phyloP scores from a whole-genome alignment of 2,888 invertebrate genomes.

The Galerucella calmariensis region DNA sequence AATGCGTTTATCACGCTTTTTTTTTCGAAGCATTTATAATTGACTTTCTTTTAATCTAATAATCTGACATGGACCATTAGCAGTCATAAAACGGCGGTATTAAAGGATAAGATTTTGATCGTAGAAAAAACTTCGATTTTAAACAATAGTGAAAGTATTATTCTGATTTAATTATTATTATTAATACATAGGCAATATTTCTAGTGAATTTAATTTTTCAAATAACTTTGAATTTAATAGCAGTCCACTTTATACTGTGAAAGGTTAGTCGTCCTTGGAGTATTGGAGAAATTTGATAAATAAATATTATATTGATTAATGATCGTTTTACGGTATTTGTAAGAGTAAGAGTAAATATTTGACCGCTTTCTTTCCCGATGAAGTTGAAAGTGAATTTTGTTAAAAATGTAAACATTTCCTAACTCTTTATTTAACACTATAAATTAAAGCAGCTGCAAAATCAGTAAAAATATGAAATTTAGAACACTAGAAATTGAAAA shows the following conservation, averaged over 20 bases:
- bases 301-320: background rate
- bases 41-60: too few relatives aligned
- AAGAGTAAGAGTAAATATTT: constrained; percentile 14
- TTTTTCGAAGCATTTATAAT: too few relatives aligned
- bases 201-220: too few relatives aligned
- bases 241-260: constrained; percentile 7
- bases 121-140: background rate
- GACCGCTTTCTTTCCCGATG: constrained; percentile 9
- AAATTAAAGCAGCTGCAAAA: too few relatives aligned
- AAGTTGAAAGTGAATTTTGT: constrained; percentile 14
- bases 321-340: background rate
- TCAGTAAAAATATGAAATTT: too few relatives aligned
- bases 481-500: too few relatives aligned
- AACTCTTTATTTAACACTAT: too few relatives aligned
- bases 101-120: background rate
- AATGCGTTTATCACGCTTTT: too few relatives aligned
- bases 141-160: background rate
- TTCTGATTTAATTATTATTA: background rate
- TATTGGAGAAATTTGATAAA: constrained; percentile 22
- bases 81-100: background rate
- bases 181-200: background rate
- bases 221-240: background rate
- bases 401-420: background rate
- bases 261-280: constrained; percentile 8
- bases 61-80: too few relatives aligned